These are phyloP conservation scores for Polypterus senegalus DNA, from an alignment of 2,113 vertebrate species.

Conservation along the genomic window DNA sequence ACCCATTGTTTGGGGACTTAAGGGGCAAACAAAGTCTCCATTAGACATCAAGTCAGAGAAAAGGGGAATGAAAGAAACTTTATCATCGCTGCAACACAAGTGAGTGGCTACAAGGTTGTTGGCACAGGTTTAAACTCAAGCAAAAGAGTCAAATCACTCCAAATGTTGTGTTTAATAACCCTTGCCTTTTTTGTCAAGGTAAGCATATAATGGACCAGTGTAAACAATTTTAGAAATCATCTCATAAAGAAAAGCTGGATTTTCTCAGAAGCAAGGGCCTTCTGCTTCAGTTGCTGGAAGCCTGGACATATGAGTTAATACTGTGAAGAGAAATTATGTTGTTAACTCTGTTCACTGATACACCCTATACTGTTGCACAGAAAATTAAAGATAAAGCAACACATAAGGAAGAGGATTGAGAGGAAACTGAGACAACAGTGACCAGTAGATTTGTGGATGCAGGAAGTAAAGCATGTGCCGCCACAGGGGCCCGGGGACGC, in stretches of 20 bases:
- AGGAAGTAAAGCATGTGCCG: neutral
- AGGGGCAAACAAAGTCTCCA: neutral
- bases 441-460: too few species aligned
- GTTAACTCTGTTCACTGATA: slow-evolving; percentile 13
- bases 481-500: slow-evolving; percentile 13
- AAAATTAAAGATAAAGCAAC: slow-evolving; percentile 3
- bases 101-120: too few species aligned
- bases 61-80: neutral
- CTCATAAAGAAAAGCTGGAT: slow-evolving; percentile 13
- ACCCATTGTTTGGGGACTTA: slow-evolving; percentile 18
- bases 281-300: slow-evolving; percentile 14
- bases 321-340: slow-evolving; percentile 16
- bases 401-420: slow-evolving; percentile 1
- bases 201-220: neutral
- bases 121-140: too few species aligned
- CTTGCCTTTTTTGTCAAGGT: slow-evolving; percentile 15
- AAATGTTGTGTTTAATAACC: slow-evolving; percentile 12
- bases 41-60: neutral
- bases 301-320: slow-evolving; percentile 20
- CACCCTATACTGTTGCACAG: slow-evolving; percentile 8
- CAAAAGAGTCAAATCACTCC: slow-evolving; percentile 1
- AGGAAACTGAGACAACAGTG: neutral
- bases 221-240: slow-evolving; percentile 6
- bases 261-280: slow-evolving; percentile 13
- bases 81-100: too few species aligned